A percentile compares a stretch with the other conserved stretches of the same genome.
These are phyloP conservation scores for Procavia capensis DNA, from an alignment of 2,113 vertebrate genomes.

Conservation along the genomic window DNA sequence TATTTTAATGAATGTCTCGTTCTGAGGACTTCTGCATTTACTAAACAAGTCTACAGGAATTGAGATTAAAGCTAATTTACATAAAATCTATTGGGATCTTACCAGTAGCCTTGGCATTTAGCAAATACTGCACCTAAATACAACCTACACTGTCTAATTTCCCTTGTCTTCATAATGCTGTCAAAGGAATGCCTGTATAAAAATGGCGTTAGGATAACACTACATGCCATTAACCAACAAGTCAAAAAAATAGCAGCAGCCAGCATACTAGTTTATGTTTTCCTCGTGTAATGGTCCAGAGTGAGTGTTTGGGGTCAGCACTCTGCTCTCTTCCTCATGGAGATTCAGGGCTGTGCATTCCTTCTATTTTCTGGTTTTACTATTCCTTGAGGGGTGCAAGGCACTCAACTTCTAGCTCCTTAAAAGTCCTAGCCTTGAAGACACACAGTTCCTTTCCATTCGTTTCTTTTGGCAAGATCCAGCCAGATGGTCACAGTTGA, in stretches of 20 bases:
- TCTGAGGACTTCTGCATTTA: not conserved
- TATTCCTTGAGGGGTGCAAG: not conserved
- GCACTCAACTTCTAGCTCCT: not conserved
- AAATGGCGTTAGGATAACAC: not conserved
- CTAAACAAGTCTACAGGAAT: not conserved
- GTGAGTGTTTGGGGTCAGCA: not conserved
- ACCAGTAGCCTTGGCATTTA: not conserved
- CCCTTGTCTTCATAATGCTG: not conserved
- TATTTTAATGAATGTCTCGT: not conserved
- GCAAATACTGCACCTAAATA: not conserved
- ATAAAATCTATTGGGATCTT: not conserved
- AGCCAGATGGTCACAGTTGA: not conserved
- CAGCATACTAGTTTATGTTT: not conserved
- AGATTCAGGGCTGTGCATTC: not conserved
- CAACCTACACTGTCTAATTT: not conserved
- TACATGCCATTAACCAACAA: not conserved
- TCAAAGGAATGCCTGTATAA: not conserved
- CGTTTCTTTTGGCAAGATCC: not conserved
- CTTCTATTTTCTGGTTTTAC: not conserved
- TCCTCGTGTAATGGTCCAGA: not conserved
- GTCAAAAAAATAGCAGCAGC: not conserved
- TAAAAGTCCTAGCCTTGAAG: not conserved
- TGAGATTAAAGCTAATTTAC: slow-evolving; percentile 3
- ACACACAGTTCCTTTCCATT: not conserved
- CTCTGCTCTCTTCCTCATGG: not conserved